Evolutionary conservation across 2,797 vertebrate species (phyloP).

Genomic region (Parauchenoglanis punctatus): DNA sequence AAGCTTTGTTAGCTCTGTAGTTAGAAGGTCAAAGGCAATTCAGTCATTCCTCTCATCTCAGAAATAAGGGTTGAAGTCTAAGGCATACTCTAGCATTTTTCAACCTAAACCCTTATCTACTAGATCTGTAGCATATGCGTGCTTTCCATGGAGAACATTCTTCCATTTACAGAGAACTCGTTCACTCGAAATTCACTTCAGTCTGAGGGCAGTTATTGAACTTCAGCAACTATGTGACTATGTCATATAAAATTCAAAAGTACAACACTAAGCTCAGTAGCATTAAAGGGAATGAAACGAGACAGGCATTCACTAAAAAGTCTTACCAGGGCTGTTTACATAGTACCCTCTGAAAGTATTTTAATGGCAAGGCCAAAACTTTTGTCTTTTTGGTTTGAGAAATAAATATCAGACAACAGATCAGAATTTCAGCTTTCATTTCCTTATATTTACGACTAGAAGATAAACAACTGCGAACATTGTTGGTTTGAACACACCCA

Average conservation of each 20-base stretch:
- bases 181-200: neutral
- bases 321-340: neutral
- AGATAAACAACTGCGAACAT: neutral
- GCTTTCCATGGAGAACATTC: neutral
- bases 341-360: neutral
- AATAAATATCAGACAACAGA: neutral
- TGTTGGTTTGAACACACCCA: neutral
- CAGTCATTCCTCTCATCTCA: neutral
- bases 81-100: neutral
- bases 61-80: neutral
- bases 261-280: neutral
- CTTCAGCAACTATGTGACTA: neutral
- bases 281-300: neutral
- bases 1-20: slow-evolving; percentile 5
- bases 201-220: neutral
- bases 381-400: neutral
- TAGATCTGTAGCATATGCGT: neutral
- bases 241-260: neutral
- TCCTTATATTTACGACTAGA: neutral
- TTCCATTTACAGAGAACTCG: neutral
- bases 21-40: neutral
- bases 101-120: neutral
- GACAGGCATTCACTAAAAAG: neutral
- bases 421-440: neutral
- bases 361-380: neutral